Conservation (phyloP, 2,797 vertebrate genomes). For the Cirrhinus molitorella region DNA sequence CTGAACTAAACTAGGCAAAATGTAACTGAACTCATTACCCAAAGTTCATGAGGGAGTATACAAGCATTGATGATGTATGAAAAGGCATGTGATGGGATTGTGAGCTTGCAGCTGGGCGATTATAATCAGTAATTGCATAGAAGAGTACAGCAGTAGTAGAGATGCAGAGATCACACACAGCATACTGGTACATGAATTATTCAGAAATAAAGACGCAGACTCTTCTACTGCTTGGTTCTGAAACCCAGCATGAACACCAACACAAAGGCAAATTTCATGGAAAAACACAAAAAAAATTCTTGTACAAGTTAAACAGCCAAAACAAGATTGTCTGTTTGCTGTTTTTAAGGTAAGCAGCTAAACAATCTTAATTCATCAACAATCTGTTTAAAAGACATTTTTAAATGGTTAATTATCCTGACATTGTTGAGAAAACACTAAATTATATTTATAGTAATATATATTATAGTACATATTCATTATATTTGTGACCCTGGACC, state of each 20-base stretch:
- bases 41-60: not conserved
- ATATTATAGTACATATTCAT: no score
- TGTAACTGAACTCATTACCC: slow-evolving; percentile 1
- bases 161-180: not conserved
- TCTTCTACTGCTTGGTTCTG: not conserved
- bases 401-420: not conserved
- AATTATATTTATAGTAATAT: no score
- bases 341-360: not conserved
- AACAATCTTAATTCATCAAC: no score
- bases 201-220: not conserved
- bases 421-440: not conserved
- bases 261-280: not conserved
- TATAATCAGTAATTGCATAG: slow-evolving; percentile 32
- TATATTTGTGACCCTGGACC: no score
- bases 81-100: slow-evolving; percentile 19
- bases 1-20: not conserved
- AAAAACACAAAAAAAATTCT: no score
- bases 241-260: not conserved
- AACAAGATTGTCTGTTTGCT: not conserved
- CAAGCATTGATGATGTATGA: not conserved
- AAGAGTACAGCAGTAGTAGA: not conserved
- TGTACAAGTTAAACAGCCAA: not conserved
- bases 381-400: not conserved
- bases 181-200: not conserved
- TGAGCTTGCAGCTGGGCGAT: slow-evolving; percentile 6